phyloP scores from a whole-genome alignment of 2,888 invertebrate species.

The Orthosia cruda region DNA sequence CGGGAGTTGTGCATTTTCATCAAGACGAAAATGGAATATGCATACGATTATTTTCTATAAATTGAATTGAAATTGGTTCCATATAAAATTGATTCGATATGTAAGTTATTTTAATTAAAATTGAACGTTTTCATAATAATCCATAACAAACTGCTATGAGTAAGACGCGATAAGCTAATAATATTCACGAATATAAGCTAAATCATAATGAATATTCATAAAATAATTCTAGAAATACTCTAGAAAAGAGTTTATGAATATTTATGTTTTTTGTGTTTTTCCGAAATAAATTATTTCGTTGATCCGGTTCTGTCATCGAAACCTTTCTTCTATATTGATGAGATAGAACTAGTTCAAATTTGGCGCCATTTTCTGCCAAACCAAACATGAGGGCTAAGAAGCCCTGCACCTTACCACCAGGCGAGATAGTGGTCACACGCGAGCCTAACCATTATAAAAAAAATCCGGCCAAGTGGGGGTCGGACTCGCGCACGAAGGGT shows the following conservation, averaged over 20 bases:
- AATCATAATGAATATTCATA: background rate
- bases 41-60: slow-evolving; percentile 8
- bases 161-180: slow-evolving; percentile 12
- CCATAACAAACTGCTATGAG: slow-evolving; percentile 17
- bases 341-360: background rate
- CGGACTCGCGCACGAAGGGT: too few relatives aligned
- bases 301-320: background rate
- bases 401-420: background rate
- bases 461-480: too few relatives aligned
- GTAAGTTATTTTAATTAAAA: slow-evolving; percentile 29
- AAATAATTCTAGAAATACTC: background rate
- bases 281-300: background rate
- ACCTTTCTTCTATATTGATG: background rate
- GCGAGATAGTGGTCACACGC: too few relatives aligned
- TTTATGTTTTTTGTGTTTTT: background rate
- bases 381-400: background rate
- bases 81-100: slow-evolving; percentile 20
- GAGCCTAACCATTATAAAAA: too few relatives aligned
- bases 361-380: background rate
- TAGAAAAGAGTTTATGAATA: background rate
- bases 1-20: too few relatives aligned
- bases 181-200: too few relatives aligned
- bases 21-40: background rate
- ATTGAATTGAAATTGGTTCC: slow-evolving; percentile 4
- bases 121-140: background rate